Evolutionary conservation across 1,140 invertebrate species (phyloP).

Genomic region (Ptiloglossa arizonensis): DNA sequence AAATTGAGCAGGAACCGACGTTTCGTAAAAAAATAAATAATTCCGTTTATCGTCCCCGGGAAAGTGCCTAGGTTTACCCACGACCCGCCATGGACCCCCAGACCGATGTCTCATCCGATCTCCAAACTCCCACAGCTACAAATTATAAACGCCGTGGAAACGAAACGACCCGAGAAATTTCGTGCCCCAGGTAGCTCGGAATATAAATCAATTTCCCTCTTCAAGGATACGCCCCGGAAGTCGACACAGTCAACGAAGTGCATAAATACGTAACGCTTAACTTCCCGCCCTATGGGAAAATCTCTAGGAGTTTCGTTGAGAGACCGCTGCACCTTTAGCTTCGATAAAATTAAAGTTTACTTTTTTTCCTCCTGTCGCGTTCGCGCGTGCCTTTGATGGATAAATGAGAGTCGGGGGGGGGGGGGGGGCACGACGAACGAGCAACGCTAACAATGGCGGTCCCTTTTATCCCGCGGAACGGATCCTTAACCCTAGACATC

Average conservation of each 20-base stretch:
- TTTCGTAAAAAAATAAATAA: too few species aligned
- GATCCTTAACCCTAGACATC: not conserved
- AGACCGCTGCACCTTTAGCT: not conserved
- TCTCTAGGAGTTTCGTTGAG: not conserved
- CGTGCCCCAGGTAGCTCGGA: not conserved
- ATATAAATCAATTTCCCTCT: conserved; percentile 8
- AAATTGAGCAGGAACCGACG: too few species aligned
- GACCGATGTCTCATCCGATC: too few species aligned
- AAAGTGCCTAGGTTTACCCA: too few species aligned
- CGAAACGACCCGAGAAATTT: not conserved
- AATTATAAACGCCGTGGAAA: not conserved
- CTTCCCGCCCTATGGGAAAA: conserved; percentile 5
- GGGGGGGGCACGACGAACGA: too few species aligned
- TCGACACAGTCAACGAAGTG: not conserved
- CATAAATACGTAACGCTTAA: conserved; percentile 14
- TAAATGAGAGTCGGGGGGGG: not conserved
- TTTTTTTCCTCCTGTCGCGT: not conserved
- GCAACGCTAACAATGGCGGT: not conserved
- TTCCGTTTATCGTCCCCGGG: too few species aligned
- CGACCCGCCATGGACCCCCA: too few species aligned
- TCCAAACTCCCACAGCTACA: too few species aligned
- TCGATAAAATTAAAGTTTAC: conserved; percentile 17
- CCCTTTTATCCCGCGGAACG: too few species aligned
- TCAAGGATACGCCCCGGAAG: not conserved
- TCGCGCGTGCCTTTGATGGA: not conserved